These are phyloP conservation scores for Colius striatus DNA, from an alignment of 2,113 vertebrate species.

Conservation along the genomic window DNA sequence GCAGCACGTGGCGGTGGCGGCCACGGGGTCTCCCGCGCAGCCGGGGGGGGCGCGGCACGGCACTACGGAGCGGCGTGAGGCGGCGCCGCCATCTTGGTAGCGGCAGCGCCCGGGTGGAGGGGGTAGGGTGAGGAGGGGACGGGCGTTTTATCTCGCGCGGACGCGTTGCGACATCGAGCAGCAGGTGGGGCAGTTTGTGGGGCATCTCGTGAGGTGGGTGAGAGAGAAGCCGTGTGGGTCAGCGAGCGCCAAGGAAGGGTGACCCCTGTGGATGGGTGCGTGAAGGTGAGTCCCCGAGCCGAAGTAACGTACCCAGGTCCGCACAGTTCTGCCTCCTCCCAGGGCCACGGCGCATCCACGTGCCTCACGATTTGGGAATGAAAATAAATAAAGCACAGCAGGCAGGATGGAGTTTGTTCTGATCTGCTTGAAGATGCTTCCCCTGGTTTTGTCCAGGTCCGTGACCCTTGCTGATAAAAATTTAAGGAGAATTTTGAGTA, in stretches of 20 bases:
- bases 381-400: not conserved
- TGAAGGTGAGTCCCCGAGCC: not conserved
- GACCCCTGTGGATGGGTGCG: not conserved
- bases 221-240: not conserved
- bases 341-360: not conserved
- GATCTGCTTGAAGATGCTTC: not conserved
- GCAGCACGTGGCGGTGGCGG: not conserved
- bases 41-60: not conserved
- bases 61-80: not conserved
- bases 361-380: not conserved
- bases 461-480: not conserved
- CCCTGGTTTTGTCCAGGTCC: not conserved
- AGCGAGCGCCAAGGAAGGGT: not conserved
- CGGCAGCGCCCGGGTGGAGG: fast-evolving
- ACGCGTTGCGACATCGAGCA: not conserved
- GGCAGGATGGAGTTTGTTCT: not conserved
- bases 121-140: fast-evolving
- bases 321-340: not conserved
- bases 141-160: not conserved
- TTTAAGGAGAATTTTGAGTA: not conserved
- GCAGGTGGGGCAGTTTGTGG: not conserved
- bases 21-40: not conserved
- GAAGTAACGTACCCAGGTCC: not conserved
- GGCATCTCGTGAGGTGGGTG: not conserved
- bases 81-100: not conserved